phyloP scores from a whole-genome alignment of 2,888 invertebrate genomes.

The Drosophila merina region DNA sequence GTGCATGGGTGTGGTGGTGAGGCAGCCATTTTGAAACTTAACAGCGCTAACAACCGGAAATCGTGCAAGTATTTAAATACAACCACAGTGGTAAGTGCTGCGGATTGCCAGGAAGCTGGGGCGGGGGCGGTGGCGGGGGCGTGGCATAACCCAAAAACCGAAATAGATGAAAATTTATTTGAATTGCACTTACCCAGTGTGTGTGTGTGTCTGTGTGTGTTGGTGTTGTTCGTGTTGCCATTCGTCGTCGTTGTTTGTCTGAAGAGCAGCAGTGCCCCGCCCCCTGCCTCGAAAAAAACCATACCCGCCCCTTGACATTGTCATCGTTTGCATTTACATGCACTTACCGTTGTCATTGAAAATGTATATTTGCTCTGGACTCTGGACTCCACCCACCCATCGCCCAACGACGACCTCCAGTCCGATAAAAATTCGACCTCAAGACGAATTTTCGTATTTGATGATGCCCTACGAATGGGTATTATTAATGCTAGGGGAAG shows the following conservation, averaged over 20 bases:
- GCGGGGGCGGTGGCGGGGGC: not conserved
- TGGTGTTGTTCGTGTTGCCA: constrained; percentile 9
- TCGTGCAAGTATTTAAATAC: constrained; percentile 78
- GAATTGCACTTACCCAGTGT: constrained; percentile 48
- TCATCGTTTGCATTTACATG: constrained; percentile 72
- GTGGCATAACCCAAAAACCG: constrained; percentile 63
- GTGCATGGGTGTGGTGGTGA: too few species aligned
- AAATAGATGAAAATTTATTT: constrained; percentile 73
- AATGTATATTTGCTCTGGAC: constrained; percentile 65
- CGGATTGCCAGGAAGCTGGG: constrained; percentile 20
- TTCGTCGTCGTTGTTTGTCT: constrained; percentile 13
- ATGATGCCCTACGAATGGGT: not conserved
- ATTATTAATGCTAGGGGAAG: not conserved
- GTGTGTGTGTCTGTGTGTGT: not conserved
- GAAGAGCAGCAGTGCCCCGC: constrained; percentile 2
- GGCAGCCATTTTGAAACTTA: constrained; percentile 73
- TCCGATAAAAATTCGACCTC: constrained; percentile 34
- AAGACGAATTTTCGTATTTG: constrained; percentile 19
- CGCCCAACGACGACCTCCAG: constrained; percentile 8
- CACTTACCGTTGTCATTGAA: constrained; percentile 79
- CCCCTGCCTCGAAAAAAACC: not conserved
- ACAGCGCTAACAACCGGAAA: constrained; percentile 76
- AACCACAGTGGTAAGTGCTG: constrained; percentile 64
- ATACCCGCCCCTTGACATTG: constrained; percentile 17
- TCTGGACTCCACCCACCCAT: constrained; percentile 1